Evolutionary conservation across 2,113 vertebrate genomes (phyloP).

Genomic region (Siniperca chuatsi): DNA sequence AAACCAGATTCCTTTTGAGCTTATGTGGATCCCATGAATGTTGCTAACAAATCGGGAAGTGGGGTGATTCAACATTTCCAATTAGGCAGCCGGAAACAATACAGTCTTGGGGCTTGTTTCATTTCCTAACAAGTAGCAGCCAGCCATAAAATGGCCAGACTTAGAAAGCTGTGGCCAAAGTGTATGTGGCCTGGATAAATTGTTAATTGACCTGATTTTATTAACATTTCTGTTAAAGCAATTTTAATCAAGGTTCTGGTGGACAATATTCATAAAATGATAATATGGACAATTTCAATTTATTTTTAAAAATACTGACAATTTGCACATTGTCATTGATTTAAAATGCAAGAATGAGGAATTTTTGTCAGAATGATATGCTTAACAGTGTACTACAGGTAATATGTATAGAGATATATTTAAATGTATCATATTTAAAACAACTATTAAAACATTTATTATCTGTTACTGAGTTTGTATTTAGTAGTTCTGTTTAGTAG

Average conservation of each 20-base stretch:
- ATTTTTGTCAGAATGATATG: not conserved
- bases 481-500: not conserved
- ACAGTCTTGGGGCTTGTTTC: not conserved
- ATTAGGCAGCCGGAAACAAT: not conserved
- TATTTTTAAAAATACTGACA: too few relatives aligned
- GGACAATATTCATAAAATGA: not conserved
- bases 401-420: not conserved
- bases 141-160: not conserved
- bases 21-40: conserved; percentile 13
- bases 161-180: not conserved
- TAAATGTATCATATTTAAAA: not conserved
- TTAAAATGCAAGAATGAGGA: not conserved
- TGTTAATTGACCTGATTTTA: not conserved
- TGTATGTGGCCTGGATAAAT: not conserved
- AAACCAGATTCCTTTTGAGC: conserved; percentile 23
- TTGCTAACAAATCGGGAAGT: not conserved
- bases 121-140: not conserved
- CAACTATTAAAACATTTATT: not conserved
- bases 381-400: not conserved
- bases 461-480: not conserved
- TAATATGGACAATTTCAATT: not conserved
- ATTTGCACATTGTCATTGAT: not conserved
- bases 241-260: not conserved
- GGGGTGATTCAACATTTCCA: conserved; percentile 4
- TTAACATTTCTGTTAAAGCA: not conserved